Evolutionary conservation across 64 coral and sea anemone genomes (phyloP).

Genomic region (Pocillopora damicornis): DNA sequence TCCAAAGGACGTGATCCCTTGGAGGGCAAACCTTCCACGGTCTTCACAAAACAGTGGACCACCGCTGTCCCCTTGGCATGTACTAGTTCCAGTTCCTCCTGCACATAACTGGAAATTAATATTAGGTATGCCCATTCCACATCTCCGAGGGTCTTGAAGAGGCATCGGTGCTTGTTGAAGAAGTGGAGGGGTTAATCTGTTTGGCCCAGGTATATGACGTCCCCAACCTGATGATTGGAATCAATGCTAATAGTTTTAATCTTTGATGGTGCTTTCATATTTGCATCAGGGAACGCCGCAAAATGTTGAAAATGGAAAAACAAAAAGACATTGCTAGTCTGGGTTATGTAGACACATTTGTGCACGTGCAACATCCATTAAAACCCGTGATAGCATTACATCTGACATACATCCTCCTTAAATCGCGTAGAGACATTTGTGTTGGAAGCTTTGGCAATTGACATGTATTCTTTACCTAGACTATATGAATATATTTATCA

Average conservation of each 20-base stretch:
- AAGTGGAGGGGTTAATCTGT: not conserved
- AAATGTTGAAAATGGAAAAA: not conserved
- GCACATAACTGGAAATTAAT: not conserved
- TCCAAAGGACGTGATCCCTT: constrained; percentile 7
- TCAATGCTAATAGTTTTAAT: not conserved
- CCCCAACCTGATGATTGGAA: not conserved
- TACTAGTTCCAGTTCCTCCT: not conserved
- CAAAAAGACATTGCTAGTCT: too few relatives aligned
- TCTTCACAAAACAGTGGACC: not conserved
- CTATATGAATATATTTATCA: too few relatives aligned
- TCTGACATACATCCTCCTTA: too few relatives aligned
- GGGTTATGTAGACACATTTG: too few relatives aligned
- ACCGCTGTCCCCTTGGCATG: not conserved
- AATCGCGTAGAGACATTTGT: too few relatives aligned
- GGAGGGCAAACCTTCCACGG: not conserved
- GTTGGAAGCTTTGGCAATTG: too few relatives aligned
- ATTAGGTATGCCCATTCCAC: not conserved
- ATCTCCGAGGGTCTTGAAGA: not conserved
- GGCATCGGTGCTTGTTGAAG: not conserved
- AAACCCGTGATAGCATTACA: too few relatives aligned
- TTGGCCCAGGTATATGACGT: not conserved
- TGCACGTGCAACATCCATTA: too few relatives aligned
- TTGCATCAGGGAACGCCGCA: not conserved
- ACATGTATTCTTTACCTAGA: too few relatives aligned
- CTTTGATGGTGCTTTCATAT: not conserved